Conservation (phyloP, 2,113 vertebrate species). For the Uria aalge region DNA sequence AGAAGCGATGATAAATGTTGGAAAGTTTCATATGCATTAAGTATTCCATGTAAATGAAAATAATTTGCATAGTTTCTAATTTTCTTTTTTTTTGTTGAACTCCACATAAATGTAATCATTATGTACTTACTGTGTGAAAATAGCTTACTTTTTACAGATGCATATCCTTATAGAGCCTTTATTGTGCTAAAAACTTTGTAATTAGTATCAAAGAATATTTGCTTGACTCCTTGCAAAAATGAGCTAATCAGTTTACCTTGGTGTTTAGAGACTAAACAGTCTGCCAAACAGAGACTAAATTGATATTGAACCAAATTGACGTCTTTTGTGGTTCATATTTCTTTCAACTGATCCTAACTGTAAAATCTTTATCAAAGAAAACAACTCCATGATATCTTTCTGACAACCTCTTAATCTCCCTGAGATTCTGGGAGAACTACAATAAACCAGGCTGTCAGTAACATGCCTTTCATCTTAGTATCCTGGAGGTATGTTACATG, state of each 20-base stretch:
- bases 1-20: background rate
- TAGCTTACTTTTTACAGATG: background rate
- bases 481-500: background rate
- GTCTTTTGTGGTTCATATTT: constrained; percentile 23
- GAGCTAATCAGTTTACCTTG: background rate
- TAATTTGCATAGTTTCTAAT: background rate
- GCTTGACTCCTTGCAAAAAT: background rate
- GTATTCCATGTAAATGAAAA: background rate
- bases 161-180: background rate
- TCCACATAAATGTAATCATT: background rate
- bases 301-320: constrained; percentile 10
- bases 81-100: background rate
- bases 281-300: background rate
- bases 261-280: background rate
- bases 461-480: background rate
- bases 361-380: constrained; percentile 51
- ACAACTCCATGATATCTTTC: background rate
- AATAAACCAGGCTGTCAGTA: background rate
- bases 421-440: background rate
- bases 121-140: background rate
- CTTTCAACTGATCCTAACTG: constrained; percentile 29
- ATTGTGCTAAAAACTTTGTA: background rate
- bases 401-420: background rate
- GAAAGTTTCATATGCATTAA: background rate
- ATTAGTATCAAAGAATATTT: background rate